A percentile compares a stretch with the other conserved stretches of the same genome.
Evolutionary conservation across 2,888 invertebrate species (phyloP).

Genomic region (Standfussiana lucernea): DNA sequence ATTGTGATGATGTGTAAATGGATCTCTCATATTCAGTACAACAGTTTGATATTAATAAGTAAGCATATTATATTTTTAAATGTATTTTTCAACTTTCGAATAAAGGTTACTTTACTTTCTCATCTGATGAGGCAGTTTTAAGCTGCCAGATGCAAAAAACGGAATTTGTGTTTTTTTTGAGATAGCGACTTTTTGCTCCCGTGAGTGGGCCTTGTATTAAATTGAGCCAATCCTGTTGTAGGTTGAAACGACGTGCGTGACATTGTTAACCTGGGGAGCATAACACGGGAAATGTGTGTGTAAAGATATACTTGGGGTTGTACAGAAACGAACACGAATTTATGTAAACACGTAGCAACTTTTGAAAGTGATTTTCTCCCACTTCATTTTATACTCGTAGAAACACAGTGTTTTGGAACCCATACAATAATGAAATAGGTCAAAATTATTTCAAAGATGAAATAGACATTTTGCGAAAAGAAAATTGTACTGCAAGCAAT

Average conservation of each 20-base stretch:
- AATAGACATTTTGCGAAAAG: no score
- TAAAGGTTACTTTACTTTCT: not conserved
- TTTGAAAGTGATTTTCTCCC: not conserved
- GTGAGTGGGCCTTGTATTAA: not conserved
- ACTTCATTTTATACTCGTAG: no score
- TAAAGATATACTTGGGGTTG: not conserved
- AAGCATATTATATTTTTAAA: not conserved
- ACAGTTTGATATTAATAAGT: no score
- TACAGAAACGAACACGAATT: not conserved
- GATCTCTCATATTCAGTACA: no score
- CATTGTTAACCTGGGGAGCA: slow-evolving; percentile 33
- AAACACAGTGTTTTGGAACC: no score
- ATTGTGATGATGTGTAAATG: not conserved
- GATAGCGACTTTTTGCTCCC: not conserved
- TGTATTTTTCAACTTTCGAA: not conserved
- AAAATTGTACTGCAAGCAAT: no score
- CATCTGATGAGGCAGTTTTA: not conserved
- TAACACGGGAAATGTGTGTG: slow-evolving; percentile 18
- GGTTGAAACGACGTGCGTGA: slow-evolving; percentile 18
- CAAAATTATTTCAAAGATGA: no score
- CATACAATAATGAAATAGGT: no score
- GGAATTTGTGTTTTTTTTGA: not conserved
- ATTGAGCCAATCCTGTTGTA: slow-evolving; percentile 35
- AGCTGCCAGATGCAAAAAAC: not conserved
- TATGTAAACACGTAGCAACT: not conserved